These are phyloP conservation scores for Laterallus jamaicensis DNA, from an alignment of 2,113 vertebrate species.

Conservation along the genomic window DNA sequence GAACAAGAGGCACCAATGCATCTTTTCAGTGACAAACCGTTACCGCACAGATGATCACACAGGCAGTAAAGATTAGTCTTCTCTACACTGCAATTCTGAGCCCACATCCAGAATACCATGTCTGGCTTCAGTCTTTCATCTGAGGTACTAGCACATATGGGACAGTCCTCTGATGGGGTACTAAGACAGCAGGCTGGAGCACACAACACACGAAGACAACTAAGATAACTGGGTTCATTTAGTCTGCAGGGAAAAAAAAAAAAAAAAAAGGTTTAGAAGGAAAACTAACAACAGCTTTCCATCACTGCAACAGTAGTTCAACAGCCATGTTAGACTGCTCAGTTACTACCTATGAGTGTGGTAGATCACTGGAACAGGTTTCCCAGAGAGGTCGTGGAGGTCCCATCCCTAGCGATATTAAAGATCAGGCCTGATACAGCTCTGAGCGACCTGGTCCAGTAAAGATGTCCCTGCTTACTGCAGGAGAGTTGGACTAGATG, in stretches of 20 bases:
- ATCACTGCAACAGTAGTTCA: not conserved
- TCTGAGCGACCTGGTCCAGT: too few relatives aligned
- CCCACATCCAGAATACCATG: not conserved
- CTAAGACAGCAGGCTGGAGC: not conserved
- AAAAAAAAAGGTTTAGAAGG: not conserved
- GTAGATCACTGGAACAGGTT: too few relatives aligned
- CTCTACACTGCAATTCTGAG: not conserved
- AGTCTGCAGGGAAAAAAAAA: not conserved
- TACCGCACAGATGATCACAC: not conserved
- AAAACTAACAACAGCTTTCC: not conserved
- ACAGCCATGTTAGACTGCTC: not conserved
- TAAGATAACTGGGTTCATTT: not conserved
- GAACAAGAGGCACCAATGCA: not conserved
- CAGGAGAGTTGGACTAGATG: too few relatives aligned
- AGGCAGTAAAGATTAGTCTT: not conserved
- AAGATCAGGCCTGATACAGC: too few relatives aligned
- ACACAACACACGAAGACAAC: fast-evolving
- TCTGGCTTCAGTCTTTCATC: not conserved
- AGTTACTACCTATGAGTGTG: not conserved
- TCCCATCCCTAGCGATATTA: too few relatives aligned
- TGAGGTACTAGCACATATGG: fast-evolving
- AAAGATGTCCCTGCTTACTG: too few relatives aligned
- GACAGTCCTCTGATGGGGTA: not conserved
- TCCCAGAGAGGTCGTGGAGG: too few relatives aligned
- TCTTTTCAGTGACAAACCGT: not conserved